Evolutionary conservation across 1,140 invertebrate species (phyloP), one percentile per base, ranked within the genome.

Genomic region (Drosophila orena): DNA sequence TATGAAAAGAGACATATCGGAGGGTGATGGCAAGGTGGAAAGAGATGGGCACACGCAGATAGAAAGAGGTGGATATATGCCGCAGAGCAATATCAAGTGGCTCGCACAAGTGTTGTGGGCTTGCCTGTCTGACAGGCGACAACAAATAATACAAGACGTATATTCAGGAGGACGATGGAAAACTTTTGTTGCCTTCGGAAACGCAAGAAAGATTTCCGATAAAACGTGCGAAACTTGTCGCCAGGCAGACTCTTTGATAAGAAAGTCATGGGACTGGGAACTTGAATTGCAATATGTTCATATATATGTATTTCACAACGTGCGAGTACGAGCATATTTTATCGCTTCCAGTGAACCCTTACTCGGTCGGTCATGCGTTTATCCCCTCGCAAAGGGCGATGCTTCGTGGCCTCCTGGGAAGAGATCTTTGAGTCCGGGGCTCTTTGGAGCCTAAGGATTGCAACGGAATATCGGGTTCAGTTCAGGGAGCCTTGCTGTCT

Each of bases 151-250:
- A 69, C 49, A 56, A 40, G 49, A 69, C 44, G 30, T 27, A 12
- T 38, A 14, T 14, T 14, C 34, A 66, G 4, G 24, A 24, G 22
- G 37, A 53, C 58, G 35, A 52, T 52, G 58, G n/a, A 56, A 47
- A 68, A 78, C 69, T 86, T 78, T 71, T 69, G 55, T 62, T 69
- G 76, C 69, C 75, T 62, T 38, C 58, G 20, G 38, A 58, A 58
- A 27, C 40, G 38, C 22, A 38, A 65, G 53, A 46, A 64, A 38
- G 61, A 70, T 57, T 59, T 54, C 60, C 71, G 80, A 58, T 71
- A 70, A 77, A 81, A 77, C 81, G 81, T 86, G 81, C 88, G 81
- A 86, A 86, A 83, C 79, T 78, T 66, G 78, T 78, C 70, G 61
- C 57, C 65, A 62, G 30, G 30, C 66, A 60, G 47, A 62, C 62